A percentile compares a stretch with the other conserved stretches of the same genome.
Evolutionary conservation across 2,888 invertebrate species (phyloP).

Genomic region (Tanypteryx hageni): DNA sequence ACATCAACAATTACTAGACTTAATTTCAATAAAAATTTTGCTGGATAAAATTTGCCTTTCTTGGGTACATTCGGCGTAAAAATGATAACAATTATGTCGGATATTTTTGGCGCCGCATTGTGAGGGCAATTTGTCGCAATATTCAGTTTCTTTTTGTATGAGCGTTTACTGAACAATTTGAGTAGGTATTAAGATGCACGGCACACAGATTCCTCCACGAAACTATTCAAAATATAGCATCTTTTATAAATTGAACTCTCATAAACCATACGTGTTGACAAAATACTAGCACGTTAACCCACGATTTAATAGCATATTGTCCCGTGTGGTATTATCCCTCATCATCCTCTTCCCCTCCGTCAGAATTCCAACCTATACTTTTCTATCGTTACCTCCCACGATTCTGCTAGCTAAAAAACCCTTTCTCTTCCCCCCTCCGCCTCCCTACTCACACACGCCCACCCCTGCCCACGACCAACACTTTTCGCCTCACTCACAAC

Average conservation of each 20-base stretch:
- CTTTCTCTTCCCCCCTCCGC: neutral
- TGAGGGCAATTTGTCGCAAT: too few relatives aligned
- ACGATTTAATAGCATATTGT: neutral
- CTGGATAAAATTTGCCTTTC: too few relatives aligned
- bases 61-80: too few relatives aligned
- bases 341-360: neutral
- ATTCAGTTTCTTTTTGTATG: too few relatives aligned
- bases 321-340: neutral
- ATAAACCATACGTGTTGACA: neutral
- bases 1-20: too few relatives aligned
- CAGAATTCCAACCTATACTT: slow-evolving; percentile 1
- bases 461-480: neutral
- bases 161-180: too few relatives aligned
- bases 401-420: neutral
- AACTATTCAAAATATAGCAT: neutral
- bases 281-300: neutral
- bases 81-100: too few relatives aligned
- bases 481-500: slow-evolving; percentile 12
- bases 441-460: neutral
- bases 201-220: neutral
- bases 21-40: too few relatives aligned
- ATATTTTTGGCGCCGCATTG: too few relatives aligned
- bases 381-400: neutral
- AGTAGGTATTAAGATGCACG: too few relatives aligned
- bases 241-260: neutral